A percentile compares a stretch with the other conserved stretches of the same genome.
phyloP scores from a whole-genome alignment of 2,797 vertebrate genomes.

The Cossypha dichroa region DNA sequence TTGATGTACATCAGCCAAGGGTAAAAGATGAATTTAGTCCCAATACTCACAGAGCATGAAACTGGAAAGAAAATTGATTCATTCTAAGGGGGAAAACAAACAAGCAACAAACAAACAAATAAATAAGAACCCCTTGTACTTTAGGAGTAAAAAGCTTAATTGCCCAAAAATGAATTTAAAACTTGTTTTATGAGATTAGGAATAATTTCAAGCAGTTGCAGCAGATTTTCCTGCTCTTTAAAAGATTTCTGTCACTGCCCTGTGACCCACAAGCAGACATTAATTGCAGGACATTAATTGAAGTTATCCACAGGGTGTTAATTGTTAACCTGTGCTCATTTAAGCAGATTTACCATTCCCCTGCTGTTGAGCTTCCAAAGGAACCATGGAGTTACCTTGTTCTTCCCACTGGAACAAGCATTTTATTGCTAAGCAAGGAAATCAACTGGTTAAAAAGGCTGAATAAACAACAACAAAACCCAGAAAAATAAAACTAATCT shows the following conservation, averaged over 20 bases:
- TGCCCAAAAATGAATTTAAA: background rate
- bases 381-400: background rate
- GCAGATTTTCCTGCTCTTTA: background rate
- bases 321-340: background rate
- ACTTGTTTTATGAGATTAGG: accelerated
- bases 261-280: background rate
- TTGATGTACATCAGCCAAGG: background rate
- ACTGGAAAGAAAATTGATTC: background rate
- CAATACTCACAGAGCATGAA: background rate
- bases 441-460: background rate
- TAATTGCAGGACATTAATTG: background rate
- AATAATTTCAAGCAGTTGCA: background rate
- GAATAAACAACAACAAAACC: background rate
- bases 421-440: background rate
- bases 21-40: background rate
- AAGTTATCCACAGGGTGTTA: background rate
- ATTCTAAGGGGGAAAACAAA: no score
- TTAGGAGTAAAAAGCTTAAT: background rate
- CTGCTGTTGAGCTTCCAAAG: background rate
- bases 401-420: background rate
- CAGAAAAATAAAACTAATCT: background rate
- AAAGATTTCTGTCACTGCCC: background rate
- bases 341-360: background rate
- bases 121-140: background rate
- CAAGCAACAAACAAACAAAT: background rate